Percentiles rank a stretch among this genome's conserved stretches.
Evolutionary conservation across 2,888 invertebrate genomes (phyloP).

Genomic region (Lochmaea capreae): DNA sequence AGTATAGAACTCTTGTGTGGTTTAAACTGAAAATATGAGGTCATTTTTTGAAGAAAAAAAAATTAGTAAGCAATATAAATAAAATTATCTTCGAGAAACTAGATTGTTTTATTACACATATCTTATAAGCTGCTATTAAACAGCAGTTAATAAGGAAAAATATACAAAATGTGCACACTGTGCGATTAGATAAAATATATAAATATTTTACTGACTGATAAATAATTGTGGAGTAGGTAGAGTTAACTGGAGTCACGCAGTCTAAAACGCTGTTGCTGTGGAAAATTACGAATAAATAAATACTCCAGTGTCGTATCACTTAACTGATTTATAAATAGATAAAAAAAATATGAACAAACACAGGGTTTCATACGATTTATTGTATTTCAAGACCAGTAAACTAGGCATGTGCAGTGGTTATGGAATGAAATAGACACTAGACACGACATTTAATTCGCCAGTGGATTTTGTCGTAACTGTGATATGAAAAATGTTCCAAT

Average conservation of each 20-base stretch:
- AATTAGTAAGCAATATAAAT: no score
- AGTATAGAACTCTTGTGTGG: no score
- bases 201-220: slow-evolving; percentile 47
- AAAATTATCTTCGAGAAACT: no score
- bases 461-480: no score
- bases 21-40: no score
- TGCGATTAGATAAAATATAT: slow-evolving; percentile 44
- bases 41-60: no score
- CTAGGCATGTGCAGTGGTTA: no score
- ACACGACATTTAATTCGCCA: no score
- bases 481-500: no score
- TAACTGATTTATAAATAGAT: background rate
- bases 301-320: slow-evolving; percentile 32
- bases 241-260: slow-evolving; percentile 45
- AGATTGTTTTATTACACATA: background rate
- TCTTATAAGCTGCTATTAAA: slow-evolving; percentile 7
- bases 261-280: slow-evolving; percentile 41
- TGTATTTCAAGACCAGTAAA: no score
- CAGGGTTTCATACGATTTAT: no score
- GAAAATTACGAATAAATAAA: slow-evolving; percentile 42
- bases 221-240: slow-evolving; percentile 40
- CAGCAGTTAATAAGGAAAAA: slow-evolving; percentile 31
- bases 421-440: no score
- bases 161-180: slow-evolving; percentile 29
- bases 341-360: background rate